These are phyloP conservation scores for Lepilemur ruficaudatus DNA, from an alignment of 2,797 vertebrate species.

Conservation along the genomic window DNA sequence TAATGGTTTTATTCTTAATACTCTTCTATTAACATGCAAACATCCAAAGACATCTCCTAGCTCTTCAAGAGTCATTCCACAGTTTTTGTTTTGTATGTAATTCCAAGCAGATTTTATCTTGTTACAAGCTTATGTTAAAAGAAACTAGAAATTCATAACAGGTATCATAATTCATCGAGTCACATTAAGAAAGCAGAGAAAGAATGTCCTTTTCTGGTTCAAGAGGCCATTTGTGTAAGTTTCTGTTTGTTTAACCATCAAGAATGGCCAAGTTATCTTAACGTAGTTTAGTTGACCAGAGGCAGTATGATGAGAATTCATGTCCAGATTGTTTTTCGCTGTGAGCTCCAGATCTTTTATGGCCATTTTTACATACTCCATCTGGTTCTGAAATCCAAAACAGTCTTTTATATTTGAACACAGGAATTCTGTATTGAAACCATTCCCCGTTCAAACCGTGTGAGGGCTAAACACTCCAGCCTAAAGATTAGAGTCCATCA, in stretches of 20 bases:
- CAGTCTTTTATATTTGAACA: not conserved
- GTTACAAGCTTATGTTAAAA: not conserved
- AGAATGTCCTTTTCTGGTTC: not conserved
- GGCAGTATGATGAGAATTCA: not conserved
- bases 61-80: not conserved
- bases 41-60: not conserved
- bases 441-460: not conserved
- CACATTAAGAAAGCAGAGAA: not conserved
- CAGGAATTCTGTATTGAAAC: not conserved
- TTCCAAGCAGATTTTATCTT: not conserved
- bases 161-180: not conserved
- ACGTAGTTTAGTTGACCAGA: not conserved
- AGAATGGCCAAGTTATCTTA: not conserved
- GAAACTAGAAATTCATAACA: not conserved
- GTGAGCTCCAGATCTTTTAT: not conserved
- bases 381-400: conserved; percentile 44
- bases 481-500: not conserved
- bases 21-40: conserved; percentile 9
- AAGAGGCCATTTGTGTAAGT: not conserved
- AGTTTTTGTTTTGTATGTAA: conserved; percentile 17
- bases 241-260: not conserved
- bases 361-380: not conserved
- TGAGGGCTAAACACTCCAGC: not conserved
- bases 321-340: not conserved
- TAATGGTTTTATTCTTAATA: conserved; percentile 22